These are phyloP conservation scores for Netelia melanura DNA, from an alignment of 2,888 invertebrate species.

Conservation along the genomic window DNA sequence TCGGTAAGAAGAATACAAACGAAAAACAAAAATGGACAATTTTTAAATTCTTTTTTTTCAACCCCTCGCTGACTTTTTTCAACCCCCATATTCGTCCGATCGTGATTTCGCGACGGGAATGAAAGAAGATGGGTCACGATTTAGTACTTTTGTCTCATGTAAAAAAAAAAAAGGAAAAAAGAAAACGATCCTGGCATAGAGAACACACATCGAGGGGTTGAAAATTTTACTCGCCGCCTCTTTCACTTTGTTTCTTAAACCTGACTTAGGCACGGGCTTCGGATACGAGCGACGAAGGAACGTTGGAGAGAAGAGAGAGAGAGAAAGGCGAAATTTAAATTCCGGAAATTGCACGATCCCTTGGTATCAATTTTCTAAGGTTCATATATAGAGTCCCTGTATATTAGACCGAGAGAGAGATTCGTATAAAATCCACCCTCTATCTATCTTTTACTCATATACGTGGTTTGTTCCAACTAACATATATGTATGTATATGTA, in stretches of 20 bases:
- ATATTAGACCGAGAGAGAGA: neutral
- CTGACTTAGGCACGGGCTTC: neutral
- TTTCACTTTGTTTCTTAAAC: constrained; percentile 10
- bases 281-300: neutral
- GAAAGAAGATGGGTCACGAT: neutral
- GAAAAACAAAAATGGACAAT: too few relatives aligned
- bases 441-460: neutral
- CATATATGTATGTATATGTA: neutral
- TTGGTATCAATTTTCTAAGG: constrained; percentile 26
- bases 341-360: constrained; percentile 16
- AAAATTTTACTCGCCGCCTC: neutral
- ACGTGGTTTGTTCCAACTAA: neutral
- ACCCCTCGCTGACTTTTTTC: neutral
- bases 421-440: neutral
- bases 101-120: neutral
- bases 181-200: neutral
- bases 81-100: neutral
- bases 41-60: too few relatives aligned
- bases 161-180: neutral
- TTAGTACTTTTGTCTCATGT: neutral
- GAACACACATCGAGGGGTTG: neutral
- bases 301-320: neutral
- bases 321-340: constrained; percentile 13
- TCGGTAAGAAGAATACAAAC: too few relatives aligned
- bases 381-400: neutral